Base-by-base conservation (phyloP, 2,888 invertebrate genomes). In the Protodeltote pygarga region DNA sequence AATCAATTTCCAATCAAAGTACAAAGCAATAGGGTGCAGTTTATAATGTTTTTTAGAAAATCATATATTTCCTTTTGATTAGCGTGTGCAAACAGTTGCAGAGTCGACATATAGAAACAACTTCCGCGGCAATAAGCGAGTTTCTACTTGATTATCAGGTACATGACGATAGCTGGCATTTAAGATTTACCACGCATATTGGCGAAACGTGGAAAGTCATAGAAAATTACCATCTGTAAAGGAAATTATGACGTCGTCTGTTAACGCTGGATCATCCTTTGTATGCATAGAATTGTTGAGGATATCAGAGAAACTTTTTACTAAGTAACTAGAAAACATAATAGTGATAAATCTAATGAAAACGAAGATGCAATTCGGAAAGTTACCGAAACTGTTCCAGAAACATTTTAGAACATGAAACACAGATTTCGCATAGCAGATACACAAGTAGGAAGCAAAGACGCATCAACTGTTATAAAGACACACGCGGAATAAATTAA, bases 41-140 rank as follows among this genome's bases (percentile, higher is more conserved):
- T 75, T 73, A 35, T 51, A 37, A 38, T 63, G 50, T 20, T 37
- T 27, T 38, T 11, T 15, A 27, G 15, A 40, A 41, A 45, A 51
- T 40, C 29, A 42, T 44, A 55, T 71, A 28, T 47, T 53, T 44
- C 46, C 41, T 62, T n/a, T 67, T 63, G 71, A 51, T 42, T 47
- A 42, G 28, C 10, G 52, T 16, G 27, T 42, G 49, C 34, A 62
- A 54, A 61, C 58, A 42, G 52, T 61, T 64, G 63, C 62, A 60
- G 59, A 65, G 66, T 67, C 53, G 67, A 60, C 52, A 58, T 58
- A 68, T 37, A 65, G 64, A 63, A 65, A 68, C 67, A 65, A 76
- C 73, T 79, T 78, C 78, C 78, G 75, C 54, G 71, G 63, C 65
- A 65, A 69, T 65, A 67, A 55, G 50, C 47, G 28, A 44, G 61